These are phyloP conservation scores for Drosophila simulans DNA, from an alignment of 1,140 invertebrate genomes.

Conservation along the genomic window DNA sequence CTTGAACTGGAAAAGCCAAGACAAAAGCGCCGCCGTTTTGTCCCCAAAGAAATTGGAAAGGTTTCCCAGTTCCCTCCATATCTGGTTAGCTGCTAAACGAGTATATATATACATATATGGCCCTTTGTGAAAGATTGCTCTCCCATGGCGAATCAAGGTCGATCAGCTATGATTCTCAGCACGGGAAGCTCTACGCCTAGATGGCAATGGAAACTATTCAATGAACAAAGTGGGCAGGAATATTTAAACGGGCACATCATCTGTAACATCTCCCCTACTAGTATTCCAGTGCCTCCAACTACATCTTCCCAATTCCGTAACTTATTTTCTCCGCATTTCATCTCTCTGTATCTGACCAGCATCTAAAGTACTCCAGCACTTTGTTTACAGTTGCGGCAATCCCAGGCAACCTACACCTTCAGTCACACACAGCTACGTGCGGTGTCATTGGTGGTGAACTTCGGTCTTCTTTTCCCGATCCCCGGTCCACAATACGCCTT, in stretches of 20 bases:
- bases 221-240: too few relatives aligned
- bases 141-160: constrained; percentile 41
- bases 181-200: not conserved
- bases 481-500: constrained; percentile 32
- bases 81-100: not conserved
- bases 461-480: constrained; percentile 14
- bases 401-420: constrained; percentile 72
- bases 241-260: too few relatives aligned
- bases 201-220: not conserved
- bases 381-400: constrained; percentile 40
- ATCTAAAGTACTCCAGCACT: constrained; percentile 20
- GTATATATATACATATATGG: not conserved
- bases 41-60: constrained; percentile 44
- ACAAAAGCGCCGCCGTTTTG: constrained; percentile 4
- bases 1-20: constrained; percentile 68
- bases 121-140: constrained; percentile 38
- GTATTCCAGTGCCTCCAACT: not conserved
- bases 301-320: not conserved
- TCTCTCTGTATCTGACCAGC: not conserved
- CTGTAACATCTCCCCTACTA: too few relatives aligned
- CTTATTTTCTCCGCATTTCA: not conserved
- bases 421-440: constrained; percentile 40
- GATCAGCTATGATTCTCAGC: constrained; percentile 12
- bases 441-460: constrained; percentile 69
- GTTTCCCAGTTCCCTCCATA: constrained; percentile 2